Evolutionary conservation across 2,113 vertebrate species (phyloP).

Genomic region (Scartelaos histophorus): DNA sequence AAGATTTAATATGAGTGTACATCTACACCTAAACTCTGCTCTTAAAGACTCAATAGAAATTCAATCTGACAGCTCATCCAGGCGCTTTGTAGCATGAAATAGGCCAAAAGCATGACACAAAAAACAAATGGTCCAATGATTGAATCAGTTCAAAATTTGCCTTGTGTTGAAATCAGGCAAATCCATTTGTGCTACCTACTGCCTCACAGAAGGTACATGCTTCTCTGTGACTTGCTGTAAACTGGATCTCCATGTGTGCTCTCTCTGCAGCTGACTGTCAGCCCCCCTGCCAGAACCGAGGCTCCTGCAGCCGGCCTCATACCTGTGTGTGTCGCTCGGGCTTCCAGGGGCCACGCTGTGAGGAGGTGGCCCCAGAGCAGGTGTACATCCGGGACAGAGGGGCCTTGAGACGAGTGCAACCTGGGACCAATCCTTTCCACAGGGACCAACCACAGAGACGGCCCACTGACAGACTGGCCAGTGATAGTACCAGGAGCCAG

Average conservation of each 20-base stretch:
- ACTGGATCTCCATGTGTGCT: conserved; percentile 56
- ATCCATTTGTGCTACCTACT: conserved; percentile 42
- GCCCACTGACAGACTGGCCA: conserved; percentile 57
- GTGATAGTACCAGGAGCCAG: conserved; percentile 54
- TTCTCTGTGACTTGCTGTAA: conserved; percentile 50
- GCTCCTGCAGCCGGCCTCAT: conserved; percentile 81
- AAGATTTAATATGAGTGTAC: conserved; percentile 54
- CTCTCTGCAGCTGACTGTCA: conserved; percentile 78
- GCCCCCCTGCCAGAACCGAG: conserved; percentile 81
- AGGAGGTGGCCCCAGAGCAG: conserved; percentile 80
- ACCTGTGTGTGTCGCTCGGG: conserved; percentile 82
- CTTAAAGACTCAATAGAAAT: conserved; percentile 54
- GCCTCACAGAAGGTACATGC: conserved; percentile 28
- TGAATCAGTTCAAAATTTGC: conserved; percentile 57
- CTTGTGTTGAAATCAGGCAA: conserved; percentile 40
- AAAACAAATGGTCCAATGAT: conserved; percentile 59
- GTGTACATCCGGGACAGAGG: conserved; percentile 76
- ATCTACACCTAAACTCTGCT: conserved; percentile 55
- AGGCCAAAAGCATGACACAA: conserved; percentile 36
- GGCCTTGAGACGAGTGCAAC: conserved; percentile 63
- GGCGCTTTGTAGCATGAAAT: conserved; percentile 43
- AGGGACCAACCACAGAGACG: conserved; percentile 62
- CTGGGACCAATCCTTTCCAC: conserved; percentile 65
- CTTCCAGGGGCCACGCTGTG: conserved; percentile 78
- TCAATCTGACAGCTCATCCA: conserved; percentile 54